Evolutionary conservation across 2,113 vertebrate species (phyloP).

Genomic region (Aleadryas rufinucha): DNA sequence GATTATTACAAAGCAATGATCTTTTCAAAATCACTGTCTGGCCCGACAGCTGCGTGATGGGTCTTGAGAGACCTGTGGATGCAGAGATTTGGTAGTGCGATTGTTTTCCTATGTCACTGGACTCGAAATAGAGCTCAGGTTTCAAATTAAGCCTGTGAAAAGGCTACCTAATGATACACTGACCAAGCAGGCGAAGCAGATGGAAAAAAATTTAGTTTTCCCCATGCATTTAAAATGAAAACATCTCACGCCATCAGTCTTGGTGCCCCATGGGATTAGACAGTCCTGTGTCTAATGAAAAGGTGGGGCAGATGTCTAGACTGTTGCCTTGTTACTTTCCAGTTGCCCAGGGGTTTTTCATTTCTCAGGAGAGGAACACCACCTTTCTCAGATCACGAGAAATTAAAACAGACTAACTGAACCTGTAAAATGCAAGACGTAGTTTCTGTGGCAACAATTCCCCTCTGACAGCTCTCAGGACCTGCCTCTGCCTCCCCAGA

Average conservation of each 20-base stretch:
- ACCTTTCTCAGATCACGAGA: neutral
- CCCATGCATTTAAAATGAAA: neutral
- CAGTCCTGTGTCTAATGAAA: neutral
- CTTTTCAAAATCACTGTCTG: neutral
- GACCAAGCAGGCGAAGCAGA: neutral
- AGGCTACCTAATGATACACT: neutral
- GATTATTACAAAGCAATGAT: neutral
- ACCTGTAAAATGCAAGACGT: neutral
- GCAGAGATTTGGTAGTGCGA: neutral
- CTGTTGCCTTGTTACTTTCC: neutral
- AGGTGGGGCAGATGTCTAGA: neutral
- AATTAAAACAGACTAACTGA: neutral
- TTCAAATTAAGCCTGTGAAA: neutral
- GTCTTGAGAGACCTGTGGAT: neutral
- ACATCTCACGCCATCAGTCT: neutral
- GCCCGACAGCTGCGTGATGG: rapidly evolving
- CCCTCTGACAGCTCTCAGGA: neutral
- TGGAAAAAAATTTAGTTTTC: neutral
- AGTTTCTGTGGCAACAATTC: neutral
- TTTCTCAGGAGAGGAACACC: neutral
- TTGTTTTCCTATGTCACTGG: neutral
- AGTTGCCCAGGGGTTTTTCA: neutral
- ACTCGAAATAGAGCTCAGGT: neutral
- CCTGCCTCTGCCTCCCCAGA: neutral
- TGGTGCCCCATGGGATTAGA: neutral